Conservation (phyloP, 2,888 invertebrate genomes). For the Oscheius onirici region DNA sequence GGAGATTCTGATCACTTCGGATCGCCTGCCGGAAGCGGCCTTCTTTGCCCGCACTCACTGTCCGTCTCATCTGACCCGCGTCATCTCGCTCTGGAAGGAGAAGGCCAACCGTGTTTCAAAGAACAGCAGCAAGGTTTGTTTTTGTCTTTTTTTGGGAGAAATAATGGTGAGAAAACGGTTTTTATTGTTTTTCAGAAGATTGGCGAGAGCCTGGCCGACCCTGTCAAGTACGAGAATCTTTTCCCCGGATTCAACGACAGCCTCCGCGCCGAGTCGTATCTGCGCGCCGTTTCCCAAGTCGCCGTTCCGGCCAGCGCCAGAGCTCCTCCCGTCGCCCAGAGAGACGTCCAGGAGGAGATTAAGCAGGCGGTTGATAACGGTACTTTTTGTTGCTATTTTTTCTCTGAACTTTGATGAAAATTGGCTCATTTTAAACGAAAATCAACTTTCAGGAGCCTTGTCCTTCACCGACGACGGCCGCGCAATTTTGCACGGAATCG, state of each 20-base stretch:
- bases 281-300: constrained; percentile 44
- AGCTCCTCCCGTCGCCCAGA: constrained; percentile 47
- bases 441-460: constrained; percentile 39
- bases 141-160: not conserved
- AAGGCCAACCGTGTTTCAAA: constrained; percentile 72
- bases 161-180: not conserved
- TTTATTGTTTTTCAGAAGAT: constrained; percentile 49
- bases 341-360: constrained; percentile 63
- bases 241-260: constrained; percentile 84
- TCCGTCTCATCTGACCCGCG: constrained; percentile 83
- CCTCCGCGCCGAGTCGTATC: constrained; percentile 59
- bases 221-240: constrained; percentile 92
- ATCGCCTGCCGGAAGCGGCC: constrained; percentile 93
- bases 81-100: constrained; percentile 89
- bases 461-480: constrained; percentile 56
- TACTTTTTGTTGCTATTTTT: too few species aligned
- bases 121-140: constrained; percentile 37
- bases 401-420: too few species aligned
- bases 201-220: constrained; percentile 89
- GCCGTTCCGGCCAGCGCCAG: constrained; percentile 58
- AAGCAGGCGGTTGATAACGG: constrained; percentile 57
- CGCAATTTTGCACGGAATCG: constrained; percentile 45
- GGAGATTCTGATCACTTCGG: constrained; percentile 86
- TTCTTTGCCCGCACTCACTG: constrained; percentile 96
- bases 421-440: not conserved